Evolutionary conservation across 2,113 vertebrate species (phyloP), one percentile per base, ranked within the genome.

Genomic region (Macaca mulatta): DNA sequence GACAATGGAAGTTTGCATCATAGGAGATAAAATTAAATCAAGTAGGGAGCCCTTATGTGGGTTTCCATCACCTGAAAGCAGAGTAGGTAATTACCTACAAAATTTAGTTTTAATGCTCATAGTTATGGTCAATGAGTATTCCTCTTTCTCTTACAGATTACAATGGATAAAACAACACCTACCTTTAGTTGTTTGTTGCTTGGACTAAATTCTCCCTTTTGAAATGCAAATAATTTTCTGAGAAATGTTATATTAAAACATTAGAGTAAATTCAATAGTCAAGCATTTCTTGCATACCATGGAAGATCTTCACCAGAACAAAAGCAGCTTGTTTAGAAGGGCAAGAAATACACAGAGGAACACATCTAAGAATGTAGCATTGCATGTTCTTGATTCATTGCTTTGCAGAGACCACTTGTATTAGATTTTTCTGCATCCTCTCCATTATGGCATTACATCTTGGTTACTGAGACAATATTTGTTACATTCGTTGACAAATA

Each of bases 191-290:
- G 38, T 45, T 80, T 84, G 35, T 74, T 90, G 16, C 38, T 93
- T 90, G 78, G 50, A 55, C 50, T 94, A 70, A 83, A 92, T 70
- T 90, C 32, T 79, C 32, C 32, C n/a, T 70, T 97, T 67, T 70
- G 43, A 92, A 81, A 70, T 93, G n/a, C 17, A 79, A 88, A 30
- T 75, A 30, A 45, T 55, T 79, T 90, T 70, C 30, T 90, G 64
- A 90, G 55, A 84, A 80, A 50, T 85, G 20, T 7, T 88, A 9
- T n/a, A 59, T 59, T 81, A 83, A 84, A 17, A 80, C 5, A 52
- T 64, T 67, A 88, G 64, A 78, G 17, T 75, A 94, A 80, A 97
- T 74, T 69, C 69, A 75, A 52, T 79, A 70, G 81, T 80, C 4
- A 2, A 2, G 2, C 0, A 8, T 70, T 83, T 96, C 30, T 61